Conservation (phyloP, 2,797 vertebrate species). For the Cuculus canorus region DNA sequence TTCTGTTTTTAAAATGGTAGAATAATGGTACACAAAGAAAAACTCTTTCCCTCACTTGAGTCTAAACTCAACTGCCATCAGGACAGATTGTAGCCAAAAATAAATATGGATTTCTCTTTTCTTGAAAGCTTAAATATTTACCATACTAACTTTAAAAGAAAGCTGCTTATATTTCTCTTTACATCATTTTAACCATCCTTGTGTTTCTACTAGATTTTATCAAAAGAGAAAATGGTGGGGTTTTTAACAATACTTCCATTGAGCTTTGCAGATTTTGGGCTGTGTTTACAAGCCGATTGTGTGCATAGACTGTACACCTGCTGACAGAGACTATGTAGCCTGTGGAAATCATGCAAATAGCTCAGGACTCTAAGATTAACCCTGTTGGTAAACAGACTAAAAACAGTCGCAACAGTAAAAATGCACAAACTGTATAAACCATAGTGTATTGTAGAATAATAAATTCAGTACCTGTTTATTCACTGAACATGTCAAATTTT, state of each 20-base stretch:
- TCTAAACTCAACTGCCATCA: neutral
- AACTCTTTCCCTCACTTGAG: neutral
- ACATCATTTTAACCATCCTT: neutral
- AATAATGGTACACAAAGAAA: neutral
- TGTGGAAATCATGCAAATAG: neutral
- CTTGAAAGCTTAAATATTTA: conserved; percentile 21
- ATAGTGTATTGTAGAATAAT: neutral
- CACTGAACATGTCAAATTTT: neutral
- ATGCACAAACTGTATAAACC: neutral
- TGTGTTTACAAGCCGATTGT: neutral
- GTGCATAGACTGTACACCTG: neutral
- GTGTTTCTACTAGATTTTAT: neutral
- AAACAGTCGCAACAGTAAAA: neutral
- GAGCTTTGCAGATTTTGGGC: neutral
- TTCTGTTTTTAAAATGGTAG: neutral
- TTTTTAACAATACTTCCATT: neutral
- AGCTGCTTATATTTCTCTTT: neutral
- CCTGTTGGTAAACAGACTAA: neutral
- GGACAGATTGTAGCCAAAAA: conserved; percentile 3
- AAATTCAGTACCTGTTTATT: neutral
- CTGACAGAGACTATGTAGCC: neutral
- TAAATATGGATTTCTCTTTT: neutral
- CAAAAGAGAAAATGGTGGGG: neutral
- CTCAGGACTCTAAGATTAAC: neutral
- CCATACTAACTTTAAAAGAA: neutral